Base-by-base conservation (phyloP, 37 sponge, comb jelly and placozoan species). In the Mnemiopsis leidyi region DNA sequence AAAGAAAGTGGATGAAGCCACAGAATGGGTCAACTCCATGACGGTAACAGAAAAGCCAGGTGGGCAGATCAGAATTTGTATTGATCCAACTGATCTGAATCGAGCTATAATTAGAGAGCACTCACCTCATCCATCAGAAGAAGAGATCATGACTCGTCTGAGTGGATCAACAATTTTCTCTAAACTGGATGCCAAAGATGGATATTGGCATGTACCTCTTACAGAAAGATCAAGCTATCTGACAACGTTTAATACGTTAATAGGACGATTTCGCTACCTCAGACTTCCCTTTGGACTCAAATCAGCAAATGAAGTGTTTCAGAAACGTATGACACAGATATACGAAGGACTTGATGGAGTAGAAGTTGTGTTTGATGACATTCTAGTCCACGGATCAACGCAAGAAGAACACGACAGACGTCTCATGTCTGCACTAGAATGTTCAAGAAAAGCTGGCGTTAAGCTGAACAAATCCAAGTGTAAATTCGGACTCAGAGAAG, bases 81-180 rank as follows among this genome's bases (percentile, higher is more conserved):
- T 95, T 0, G 95, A 95, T 92, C 95, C 95, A 21, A 83, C 83
- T 32, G 93, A 94, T 68, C 79, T 94, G 32, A 96, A 96, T 67
- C 26, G 93, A 36, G 94, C 94, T 0, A 94, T 96, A 1, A 37
- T 76, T 1, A 73, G 94, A 21, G 94, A 94, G 33, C 95, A 96
- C 75, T 95, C 94, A 69, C 96, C 93, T 36, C 39, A 94, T 5
- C 95, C 95, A 7, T 93, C 95, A n/a, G 83, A 94, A 29, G 95
- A 95, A 83, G 95, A 94, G 20, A 69, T 95, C 39, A 82, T 95
- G 13, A 94, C 92, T 0, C 92, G 93, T 28, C n/a, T 94, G 36
- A 31, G 83, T 71, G 93, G 76, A 18, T 92, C 93, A 33, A 94
- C 69, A 39, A 32, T 94, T 1, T 95, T 95, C 93, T 93, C 95